phyloP scores from a whole-genome alignment of 2,113 vertebrate species.

The Psilopogon haemacephalus region DNA sequence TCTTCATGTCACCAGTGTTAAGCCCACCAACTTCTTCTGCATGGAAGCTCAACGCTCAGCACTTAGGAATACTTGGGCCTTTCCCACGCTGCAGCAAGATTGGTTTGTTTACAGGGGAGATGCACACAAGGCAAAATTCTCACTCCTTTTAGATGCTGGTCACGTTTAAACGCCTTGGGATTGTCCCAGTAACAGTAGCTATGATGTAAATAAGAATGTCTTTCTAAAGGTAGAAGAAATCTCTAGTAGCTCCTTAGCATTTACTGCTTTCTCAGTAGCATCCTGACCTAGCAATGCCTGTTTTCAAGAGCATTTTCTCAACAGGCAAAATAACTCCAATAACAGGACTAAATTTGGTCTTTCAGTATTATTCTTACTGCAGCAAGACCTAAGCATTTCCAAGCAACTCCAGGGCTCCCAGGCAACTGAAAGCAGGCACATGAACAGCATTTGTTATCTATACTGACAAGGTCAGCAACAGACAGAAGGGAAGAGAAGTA shows the following conservation, averaged over 20 bases:
- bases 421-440: neutral
- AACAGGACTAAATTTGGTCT: neutral
- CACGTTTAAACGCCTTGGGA: neutral
- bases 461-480: neutral
- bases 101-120: neutral
- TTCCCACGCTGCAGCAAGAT: neutral
- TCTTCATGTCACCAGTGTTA: neutral
- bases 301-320: fast-evolving
- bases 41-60: neutral
- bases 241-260: neutral
- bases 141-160: neutral
- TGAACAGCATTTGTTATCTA: constrained; percentile 5
- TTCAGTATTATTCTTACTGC: neutral
- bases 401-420: neutral
- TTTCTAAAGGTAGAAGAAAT: neutral
- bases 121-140: neutral
- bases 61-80: neutral
- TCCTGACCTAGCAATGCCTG: fast-evolving
- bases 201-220: neutral
- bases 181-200: neutral
- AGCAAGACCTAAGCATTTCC: neutral
- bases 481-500: neutral
- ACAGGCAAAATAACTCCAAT: neutral
- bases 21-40: neutral
- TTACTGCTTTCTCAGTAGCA: neutral